Conservation (phyloP, 2,888 invertebrate genomes). For the Ephialtes manifestator region DNA sequence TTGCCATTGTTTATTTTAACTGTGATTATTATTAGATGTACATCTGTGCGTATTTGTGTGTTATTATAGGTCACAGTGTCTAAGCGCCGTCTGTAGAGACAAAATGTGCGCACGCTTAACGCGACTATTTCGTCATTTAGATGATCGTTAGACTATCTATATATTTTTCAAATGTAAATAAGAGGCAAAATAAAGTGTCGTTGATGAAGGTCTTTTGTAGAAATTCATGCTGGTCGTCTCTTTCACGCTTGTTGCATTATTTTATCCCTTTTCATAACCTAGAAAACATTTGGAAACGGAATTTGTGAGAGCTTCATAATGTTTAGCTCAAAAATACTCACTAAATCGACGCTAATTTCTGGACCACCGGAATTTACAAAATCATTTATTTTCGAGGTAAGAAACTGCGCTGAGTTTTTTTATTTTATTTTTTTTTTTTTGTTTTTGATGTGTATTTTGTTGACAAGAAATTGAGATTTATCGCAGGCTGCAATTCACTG, state of each 20-base stretch:
- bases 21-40: slow-evolving; percentile 66
- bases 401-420: background rate
- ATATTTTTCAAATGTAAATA: slow-evolving; percentile 34
- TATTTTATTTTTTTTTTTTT: too few species aligned
- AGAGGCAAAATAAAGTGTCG: slow-evolving; percentile 15
- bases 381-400: slow-evolving; percentile 82
- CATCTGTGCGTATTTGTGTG: background rate
- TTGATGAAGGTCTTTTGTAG: background rate
- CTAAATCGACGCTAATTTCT: slow-evolving; percentile 74
- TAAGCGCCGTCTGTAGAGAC: background rate
- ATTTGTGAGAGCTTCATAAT: slow-evolving; percentile 42
- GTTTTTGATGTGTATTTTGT: too few species aligned
- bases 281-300: background rate
- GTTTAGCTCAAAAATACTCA: slow-evolving; percentile 58
- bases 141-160: background rate
- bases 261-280: slow-evolving; percentile 34
- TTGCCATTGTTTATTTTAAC: slow-evolving; percentile 69
- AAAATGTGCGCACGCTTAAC: background rate
- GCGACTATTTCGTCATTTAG: slow-evolving; percentile 5
- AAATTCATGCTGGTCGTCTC: background rate
- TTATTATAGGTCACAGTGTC: background rate
- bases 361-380: slow-evolving; percentile 77
- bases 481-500: slow-evolving; percentile 82
- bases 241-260: background rate
- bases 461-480: background rate